Base-by-base conservation (phyloP, 2,797 vertebrate species). In the Rachycentron canadum region DNA sequence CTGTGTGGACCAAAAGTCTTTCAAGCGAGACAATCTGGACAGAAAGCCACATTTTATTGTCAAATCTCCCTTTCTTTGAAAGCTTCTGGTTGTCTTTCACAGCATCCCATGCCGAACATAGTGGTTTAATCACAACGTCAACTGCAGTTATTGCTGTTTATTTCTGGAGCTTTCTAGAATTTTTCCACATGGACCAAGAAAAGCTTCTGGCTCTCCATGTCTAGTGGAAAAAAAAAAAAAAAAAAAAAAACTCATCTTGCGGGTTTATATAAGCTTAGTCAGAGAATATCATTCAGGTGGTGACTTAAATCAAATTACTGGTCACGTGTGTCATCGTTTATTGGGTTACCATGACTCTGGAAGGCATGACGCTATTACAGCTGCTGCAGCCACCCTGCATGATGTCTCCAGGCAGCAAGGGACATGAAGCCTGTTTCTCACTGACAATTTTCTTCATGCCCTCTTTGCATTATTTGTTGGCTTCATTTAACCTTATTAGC, bases 401-500 rank as follows among this genome's bases (percentile, higher is more conserved):
- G 77, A 69, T 71, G 67, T 79, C 84, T 79, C 63, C 43, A 82
- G 66, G 68, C 64, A 64, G 63, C 19, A 11, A 47, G 36, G 52
- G 49, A 78, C 70, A 66, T 36, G 13, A 38, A 55, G 64, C 62
- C 53, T 53, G 41, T 65, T 74, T 77, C 59, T 82, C 70, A 43
- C 68, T 55, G 49, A 60, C 73, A 85, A 76, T 85, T 86, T 73
- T 79, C 36, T 61, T 62, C 58, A 59, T 65, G 47, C 25, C 25
- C 47, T 60, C 16, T 85, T 76, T 86, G 55, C 60, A 70, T 85
- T 79, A 83, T 88, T 85, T 68, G 67, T 60, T 66, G 53, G 58
- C 78, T 79, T 84, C 82, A 79, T 89, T 89, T 88, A 73, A 78
- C 82, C 69, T 63, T 43, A 87, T 81, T 88, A 81, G 50, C 52